phyloP scores from a whole-genome alignment of 2,888 invertebrate genomes.

The Tipula lateralis region DNA sequence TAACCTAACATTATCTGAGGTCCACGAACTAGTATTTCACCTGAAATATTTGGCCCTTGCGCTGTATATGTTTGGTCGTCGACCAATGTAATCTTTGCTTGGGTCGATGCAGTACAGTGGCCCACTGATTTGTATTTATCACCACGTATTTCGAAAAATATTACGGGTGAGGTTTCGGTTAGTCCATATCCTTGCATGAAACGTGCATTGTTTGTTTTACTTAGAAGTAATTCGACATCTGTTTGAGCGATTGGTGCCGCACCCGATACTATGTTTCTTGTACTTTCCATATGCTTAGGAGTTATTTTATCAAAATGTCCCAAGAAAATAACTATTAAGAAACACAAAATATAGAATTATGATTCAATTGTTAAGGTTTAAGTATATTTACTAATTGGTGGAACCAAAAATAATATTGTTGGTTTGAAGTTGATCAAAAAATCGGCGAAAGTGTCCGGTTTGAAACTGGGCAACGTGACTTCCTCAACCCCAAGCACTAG shows the following conservation, averaged over 20 bases:
- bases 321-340: constrained; percentile 61
- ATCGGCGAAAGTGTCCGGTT: constrained; percentile 61
- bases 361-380: not conserved
- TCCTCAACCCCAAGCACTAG: constrained; percentile 59
- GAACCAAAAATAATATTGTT: constrained; percentile 66
- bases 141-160: constrained; percentile 45
- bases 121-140: constrained; percentile 58
- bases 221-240: constrained; percentile 44
- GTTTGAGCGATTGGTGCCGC: constrained; percentile 46
- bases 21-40: constrained; percentile 70
- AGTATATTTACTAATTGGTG: constrained; percentile 65
- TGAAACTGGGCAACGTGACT: constrained; percentile 69
- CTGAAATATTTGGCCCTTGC: constrained; percentile 57
- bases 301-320: constrained; percentile 55
- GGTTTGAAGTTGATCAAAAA: constrained; percentile 60
- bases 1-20: constrained; percentile 82
- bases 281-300: constrained; percentile 37
- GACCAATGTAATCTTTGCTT: constrained; percentile 46
- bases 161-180: constrained; percentile 48
- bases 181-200: constrained; percentile 30
- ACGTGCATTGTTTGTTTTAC: constrained; percentile 59
- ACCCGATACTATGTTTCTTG: constrained; percentile 43
- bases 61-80: constrained; percentile 46
- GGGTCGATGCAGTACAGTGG: constrained; percentile 58
- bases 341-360: not conserved